Evolutionary conservation across 2,113 vertebrate species (phyloP).

Genomic region (Erinaceus europaeus): DNA sequence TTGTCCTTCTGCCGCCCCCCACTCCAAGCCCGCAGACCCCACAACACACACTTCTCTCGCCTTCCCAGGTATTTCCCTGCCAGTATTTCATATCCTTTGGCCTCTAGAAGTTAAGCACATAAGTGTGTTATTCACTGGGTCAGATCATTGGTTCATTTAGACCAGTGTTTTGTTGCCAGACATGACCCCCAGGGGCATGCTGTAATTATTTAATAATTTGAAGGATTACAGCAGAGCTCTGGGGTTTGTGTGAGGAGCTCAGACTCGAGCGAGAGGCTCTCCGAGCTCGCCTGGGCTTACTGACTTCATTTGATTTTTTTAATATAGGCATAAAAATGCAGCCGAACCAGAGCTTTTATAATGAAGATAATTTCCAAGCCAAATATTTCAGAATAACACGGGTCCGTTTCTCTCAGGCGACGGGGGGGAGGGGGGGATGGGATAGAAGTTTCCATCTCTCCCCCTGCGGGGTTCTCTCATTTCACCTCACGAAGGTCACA

Average conservation of each 20-base stretch:
- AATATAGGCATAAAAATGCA: slow-evolving; percentile 40
- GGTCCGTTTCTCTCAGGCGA: not conserved
- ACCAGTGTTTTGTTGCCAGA: slow-evolving; percentile 61
- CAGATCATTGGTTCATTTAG: slow-evolving; percentile 38
- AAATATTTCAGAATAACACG: not conserved
- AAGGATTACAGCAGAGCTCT: slow-evolving; percentile 28
- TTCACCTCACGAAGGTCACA: not conserved
- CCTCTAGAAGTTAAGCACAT: slow-evolving; percentile 33
- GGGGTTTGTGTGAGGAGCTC: not conserved
- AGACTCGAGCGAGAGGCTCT: not conserved
- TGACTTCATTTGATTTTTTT: slow-evolving; percentile 28
- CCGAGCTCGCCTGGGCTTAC: slow-evolving; percentile 31
- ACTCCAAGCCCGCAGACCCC: not conserved
- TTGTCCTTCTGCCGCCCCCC: accelerated
- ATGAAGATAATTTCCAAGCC: slow-evolving; percentile 3
- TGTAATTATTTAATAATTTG: slow-evolving; percentile 59
- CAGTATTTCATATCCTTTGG: not conserved
- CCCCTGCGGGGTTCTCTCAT: not conserved
- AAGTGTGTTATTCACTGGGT: slow-evolving; percentile 26
- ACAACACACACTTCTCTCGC: accelerated
- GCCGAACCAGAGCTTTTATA: slow-evolving; percentile 20
- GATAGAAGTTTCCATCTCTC: not conserved
- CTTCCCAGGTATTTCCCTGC: not conserved
- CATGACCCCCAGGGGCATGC: slow-evolving; percentile 44
- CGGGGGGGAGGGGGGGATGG: accelerated